Evolutionary conservation across 2,113 vertebrate genomes (phyloP), one percentile per base, ranked within the genome.

Genomic region (Saccopteryx leptura): DNA sequence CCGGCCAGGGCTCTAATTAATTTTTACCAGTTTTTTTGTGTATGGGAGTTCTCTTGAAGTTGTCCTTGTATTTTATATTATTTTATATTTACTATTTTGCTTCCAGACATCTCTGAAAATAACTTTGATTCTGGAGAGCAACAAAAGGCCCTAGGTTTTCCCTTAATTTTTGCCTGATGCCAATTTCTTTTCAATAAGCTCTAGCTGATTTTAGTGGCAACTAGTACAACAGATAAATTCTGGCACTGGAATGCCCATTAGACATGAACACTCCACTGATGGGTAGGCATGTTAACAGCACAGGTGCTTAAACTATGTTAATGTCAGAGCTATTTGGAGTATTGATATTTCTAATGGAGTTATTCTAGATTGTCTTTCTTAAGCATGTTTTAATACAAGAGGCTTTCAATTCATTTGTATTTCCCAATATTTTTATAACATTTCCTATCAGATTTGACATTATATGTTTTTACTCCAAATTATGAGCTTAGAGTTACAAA

Each of bases 331-430:
- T 28, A 18, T 65, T 63, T 56, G 58, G 87, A 58, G 72, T 52
- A 69, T 10, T 88, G 33, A 26, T 52, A 78, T 88, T 87, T 93
- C 31, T 60, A 74, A 7, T 54, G n/a, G 3, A 81, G 39, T 87
- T 74, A 52, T 89, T 88, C 48, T 96, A 63, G 54, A 69, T 74
- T 93, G 21, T 28, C 26, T 54, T 82, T 63, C 48, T 76, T 48
- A 69, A 71, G 71, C 28, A 31, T 52, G 12, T 84, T 85, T 85
- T 95, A 84, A 33, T 75, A 24, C 17, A 24, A 71, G 33, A 58
- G 14, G 3, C 58, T 92, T 87, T 91, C 28, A 80, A 28, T 86
- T 72, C 28, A 48, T 50, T 86, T 74, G 1, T 80, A 14, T 91
- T 85, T 85, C 46, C 65, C 46, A 72, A n/a, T 61, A 52, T 46